Percentiles rank a stretch among this genome's conserved stretches.
Evolutionary conservation across 2,113 vertebrate species (phyloP).

Genomic region (Myiopsitta monachus): DNA sequence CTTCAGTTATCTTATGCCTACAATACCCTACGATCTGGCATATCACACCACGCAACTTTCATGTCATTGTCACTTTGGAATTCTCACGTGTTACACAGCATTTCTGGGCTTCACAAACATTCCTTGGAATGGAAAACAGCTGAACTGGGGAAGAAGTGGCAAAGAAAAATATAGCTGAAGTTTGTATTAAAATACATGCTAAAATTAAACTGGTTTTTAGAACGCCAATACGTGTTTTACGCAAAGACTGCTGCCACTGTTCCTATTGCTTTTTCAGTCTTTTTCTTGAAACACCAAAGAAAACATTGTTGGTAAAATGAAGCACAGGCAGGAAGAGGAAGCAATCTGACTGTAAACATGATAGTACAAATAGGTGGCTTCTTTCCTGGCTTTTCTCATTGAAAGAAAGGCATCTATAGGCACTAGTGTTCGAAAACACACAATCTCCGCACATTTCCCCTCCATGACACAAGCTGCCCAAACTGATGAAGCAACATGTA

Average conservation of each 20-base stretch:
- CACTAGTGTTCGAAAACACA: background rate
- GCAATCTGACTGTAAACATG: background rate
- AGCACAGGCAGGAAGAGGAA: background rate
- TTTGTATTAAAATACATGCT: background rate
- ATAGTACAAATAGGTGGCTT: background rate
- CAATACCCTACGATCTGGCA: background rate
- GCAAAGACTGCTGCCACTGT: background rate
- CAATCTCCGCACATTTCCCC: background rate
- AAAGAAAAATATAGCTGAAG: background rate
- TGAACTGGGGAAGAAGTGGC: background rate
- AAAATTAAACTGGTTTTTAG: conserved; percentile 31
- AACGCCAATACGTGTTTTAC: background rate
- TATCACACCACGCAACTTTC: background rate
- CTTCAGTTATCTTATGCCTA: background rate
- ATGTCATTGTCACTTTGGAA: background rate
- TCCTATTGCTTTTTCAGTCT: background rate
- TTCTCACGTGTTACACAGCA: background rate
- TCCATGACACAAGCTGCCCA: background rate
- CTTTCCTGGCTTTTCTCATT: background rate
- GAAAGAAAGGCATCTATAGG: background rate
- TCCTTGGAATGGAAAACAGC: background rate
- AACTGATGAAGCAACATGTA: conserved; percentile 10
- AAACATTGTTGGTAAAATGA: background rate
- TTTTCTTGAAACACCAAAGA: background rate
- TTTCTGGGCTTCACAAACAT: background rate